Evolutionary conservation across 2,888 invertebrate genomes (phyloP).

Genomic region (Trissoscelio sp.): DNA sequence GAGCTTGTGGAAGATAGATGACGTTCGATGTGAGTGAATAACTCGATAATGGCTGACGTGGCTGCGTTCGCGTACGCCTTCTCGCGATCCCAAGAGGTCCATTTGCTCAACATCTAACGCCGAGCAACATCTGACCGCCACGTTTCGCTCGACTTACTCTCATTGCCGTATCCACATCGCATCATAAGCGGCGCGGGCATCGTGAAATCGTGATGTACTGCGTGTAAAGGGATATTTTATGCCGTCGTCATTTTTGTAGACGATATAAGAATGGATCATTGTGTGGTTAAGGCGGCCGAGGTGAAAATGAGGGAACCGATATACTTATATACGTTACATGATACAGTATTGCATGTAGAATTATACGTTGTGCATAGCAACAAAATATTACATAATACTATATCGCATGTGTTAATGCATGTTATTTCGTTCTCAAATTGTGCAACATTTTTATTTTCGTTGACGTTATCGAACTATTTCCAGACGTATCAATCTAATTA

Average conservation of each 20-base stretch:
- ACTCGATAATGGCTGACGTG: conserved; percentile 81
- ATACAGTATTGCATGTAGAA: conserved; percentile 50
- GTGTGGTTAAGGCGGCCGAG: conserved; percentile 52
- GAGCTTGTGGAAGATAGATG: conserved; percentile 80
- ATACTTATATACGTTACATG: conserved; percentile 54
- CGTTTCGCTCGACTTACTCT: conserved; percentile 66
- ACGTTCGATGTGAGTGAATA: conserved; percentile 81
- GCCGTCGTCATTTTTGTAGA: conserved; percentile 60
- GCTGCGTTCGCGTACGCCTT: conserved; percentile 70
- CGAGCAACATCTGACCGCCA: conserved; percentile 75
- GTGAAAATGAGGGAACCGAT: conserved; percentile 62
- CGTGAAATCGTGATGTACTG: conserved; percentile 60
- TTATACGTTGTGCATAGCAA: conserved; percentile 58
- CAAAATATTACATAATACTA: conserved; percentile 54
- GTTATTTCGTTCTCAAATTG: conserved; percentile 41
- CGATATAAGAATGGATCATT: conserved; percentile 63
- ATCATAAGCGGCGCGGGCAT: conserved; percentile 43
- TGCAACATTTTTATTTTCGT: conserved; percentile 1
- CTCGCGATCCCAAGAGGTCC: conserved; percentile 59
- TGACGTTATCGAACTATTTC: neutral
- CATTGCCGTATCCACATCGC: conserved; percentile 57
- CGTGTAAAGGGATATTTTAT: conserved; percentile 64
- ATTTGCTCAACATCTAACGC: conserved; percentile 75
- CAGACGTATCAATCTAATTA: conserved; percentile 9
- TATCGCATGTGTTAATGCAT: conserved; percentile 30